Evolutionary conservation across 92 coral and sea anemone species (phyloP), one percentile per base, ranked within the genome.

Genomic region (Parazoanthus darwini): DNA sequence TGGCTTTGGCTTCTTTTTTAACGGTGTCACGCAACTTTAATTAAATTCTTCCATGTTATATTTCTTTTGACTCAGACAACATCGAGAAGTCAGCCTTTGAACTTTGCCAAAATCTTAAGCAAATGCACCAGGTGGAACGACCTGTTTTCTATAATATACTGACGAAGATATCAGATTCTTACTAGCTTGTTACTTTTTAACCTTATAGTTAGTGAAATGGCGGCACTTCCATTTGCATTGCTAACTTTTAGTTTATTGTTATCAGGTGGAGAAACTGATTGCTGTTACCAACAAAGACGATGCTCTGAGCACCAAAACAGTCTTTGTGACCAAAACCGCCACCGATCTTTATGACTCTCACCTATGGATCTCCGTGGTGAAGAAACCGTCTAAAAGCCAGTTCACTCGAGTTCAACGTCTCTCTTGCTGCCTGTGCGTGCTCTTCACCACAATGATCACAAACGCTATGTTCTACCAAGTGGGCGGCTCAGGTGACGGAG

Each of bases 391-490:
- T 6, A 84, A 91, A 33, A 94, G 96, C 83, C 89, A 70, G 54
- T 96, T 96, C 56, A 91, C 98, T 8, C 98, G 98, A 26, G 94
- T 96, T 20, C 98, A 96, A 80, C 98, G 98, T 5, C 84, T 91
- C 18, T 94, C 98, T 13, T 96, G 98, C 38, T 93, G 96, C 77
- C 59, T 96, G 66, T 94, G 95, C 58, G 86, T 96, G 88, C 91
- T 96, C 2, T 94, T 94, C 75, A 90, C 94, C 39, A 92, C 96
- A 50, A 96, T 96, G 98, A 92, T 96, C 89, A 82, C 98, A 67
- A 96, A 93, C 84, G 95, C 98, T 65, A 96, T 96, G 98, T 96
- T 96, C 39, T 96, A 96, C 88, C 92, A 94, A 90, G 79, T 89
- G 50, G 90, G 87, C n/a, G 86, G 77, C 20, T 90, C 71, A 23